Conservation (phyloP, 2,113 vertebrate genomes). For the Hoplias malabaricus region DNA sequence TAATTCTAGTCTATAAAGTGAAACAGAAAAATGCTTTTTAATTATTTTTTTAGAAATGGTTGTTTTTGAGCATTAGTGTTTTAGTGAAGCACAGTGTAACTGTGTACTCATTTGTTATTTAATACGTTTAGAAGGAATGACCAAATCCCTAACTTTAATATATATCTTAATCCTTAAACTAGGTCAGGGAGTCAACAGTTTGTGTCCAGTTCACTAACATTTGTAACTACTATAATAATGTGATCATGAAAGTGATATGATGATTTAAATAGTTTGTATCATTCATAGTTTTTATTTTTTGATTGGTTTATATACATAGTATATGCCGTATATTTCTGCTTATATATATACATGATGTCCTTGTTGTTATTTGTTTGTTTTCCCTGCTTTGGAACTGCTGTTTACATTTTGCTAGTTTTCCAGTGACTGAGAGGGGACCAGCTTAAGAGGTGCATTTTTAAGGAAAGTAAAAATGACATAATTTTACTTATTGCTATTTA, state of each 20-base stretch:
- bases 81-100: not conserved
- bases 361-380: not conserved
- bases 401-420: not conserved
- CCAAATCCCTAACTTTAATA: not conserved
- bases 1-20: not conserved
- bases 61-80: not conserved
- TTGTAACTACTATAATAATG: not conserved
- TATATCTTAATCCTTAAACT: not conserved
- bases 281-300: too few species aligned
- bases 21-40: not conserved
- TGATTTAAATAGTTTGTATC: not conserved
- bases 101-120: not conserved
- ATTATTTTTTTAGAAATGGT: not conserved
- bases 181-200: not conserved
- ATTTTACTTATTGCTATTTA: not conserved
- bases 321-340: not conserved
- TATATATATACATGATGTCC: not conserved
- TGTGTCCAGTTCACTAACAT: not conserved
- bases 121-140: not conserved
- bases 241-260: not conserved
- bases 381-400: not conserved
- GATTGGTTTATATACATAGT: too few species aligned
- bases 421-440: not conserved
- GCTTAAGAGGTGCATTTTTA: not conserved
- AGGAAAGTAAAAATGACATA: not conserved